Evolutionary conservation across 2,888 invertebrate genomes (phyloP).

Genomic region (Cryptus viduatorius): DNA sequence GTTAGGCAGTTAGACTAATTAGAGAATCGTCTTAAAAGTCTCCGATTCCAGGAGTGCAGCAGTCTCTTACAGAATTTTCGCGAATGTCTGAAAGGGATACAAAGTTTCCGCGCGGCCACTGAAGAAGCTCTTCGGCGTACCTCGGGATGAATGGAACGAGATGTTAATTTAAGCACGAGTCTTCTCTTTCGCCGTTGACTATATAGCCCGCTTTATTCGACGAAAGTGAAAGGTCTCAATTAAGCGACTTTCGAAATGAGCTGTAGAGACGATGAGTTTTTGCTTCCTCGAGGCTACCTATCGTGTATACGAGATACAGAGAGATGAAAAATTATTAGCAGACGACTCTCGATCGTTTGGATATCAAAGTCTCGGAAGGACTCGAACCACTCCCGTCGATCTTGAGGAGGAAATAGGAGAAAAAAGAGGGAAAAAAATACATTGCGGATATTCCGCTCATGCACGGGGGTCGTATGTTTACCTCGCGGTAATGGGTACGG

Average conservation of each 20-base stretch:
- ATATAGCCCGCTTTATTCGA: slow-evolving; percentile 30
- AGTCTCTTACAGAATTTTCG: slow-evolving; percentile 45
- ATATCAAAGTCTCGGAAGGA: slow-evolving; percentile 27
- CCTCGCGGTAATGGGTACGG: slow-evolving; percentile 76
- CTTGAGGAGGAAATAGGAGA: slow-evolving; percentile 11
- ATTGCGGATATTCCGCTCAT: slow-evolving; percentile 64
- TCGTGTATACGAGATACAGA: slow-evolving; percentile 3
- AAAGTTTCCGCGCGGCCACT: slow-evolving; percentile 25
- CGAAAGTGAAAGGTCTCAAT: slow-evolving; percentile 61
- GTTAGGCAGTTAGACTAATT: slow-evolving; percentile 57
- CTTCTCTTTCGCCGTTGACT: not conserved
- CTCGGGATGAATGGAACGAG: slow-evolving; percentile 56
- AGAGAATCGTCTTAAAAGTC: slow-evolving; percentile 57
- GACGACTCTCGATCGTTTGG: slow-evolving; percentile 40
- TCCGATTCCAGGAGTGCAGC: slow-evolving; percentile 15
- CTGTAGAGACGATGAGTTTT: slow-evolving; percentile 62
- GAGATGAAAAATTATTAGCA: slow-evolving; percentile 31
- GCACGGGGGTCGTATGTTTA: slow-evolving; percentile 71
- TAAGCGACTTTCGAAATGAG: slow-evolving; percentile 62
- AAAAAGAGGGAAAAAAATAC: slow-evolving; percentile 43
- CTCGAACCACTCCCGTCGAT: slow-evolving; percentile 25
- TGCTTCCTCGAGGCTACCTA: slow-evolving; percentile 50
- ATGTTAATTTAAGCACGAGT: slow-evolving; percentile 65
- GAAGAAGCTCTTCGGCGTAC: slow-evolving; percentile 2
- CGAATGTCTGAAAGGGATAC: slow-evolving; percentile 52